Evolutionary conservation across 2,888 invertebrate genomes (phyloP).

Genomic region (Drosophila borborema): DNA sequence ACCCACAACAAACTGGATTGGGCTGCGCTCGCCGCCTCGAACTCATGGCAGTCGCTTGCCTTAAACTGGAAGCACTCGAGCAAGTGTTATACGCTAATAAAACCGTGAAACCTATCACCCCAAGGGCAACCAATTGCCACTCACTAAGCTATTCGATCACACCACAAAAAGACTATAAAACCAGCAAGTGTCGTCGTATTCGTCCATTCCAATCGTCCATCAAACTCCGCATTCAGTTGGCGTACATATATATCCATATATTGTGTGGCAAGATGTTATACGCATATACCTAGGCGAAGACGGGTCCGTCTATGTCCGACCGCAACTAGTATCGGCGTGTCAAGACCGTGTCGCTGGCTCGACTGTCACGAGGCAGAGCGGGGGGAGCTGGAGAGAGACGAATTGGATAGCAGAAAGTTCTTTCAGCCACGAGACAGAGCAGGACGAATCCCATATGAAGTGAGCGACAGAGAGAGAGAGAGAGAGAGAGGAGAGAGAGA

Average conservation of each 20-base stretch:
- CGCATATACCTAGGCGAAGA: not conserved
- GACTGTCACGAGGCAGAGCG: not conserved
- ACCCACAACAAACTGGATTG: not conserved
- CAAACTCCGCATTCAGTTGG: conserved; percentile 15
- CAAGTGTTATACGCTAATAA: conserved; percentile 5
- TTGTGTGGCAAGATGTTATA: not conserved
- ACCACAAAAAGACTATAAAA: not conserved
- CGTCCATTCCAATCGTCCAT: conserved; percentile 4
- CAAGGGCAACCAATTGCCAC: conserved; percentile 18
- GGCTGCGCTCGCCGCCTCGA: not conserved
- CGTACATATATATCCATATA: conserved; percentile 23
- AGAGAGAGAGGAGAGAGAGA: not conserved
- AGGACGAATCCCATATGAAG: not conserved
- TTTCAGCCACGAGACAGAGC: not conserved
- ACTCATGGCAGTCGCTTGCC: not conserved
- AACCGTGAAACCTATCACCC: not conserved
- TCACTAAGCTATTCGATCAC: conserved; percentile 14
- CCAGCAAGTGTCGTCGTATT: conserved; percentile 41
- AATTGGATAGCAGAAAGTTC: not conserved
- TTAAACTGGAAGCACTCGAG: conserved; percentile 25
- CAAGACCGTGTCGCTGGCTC: not conserved
- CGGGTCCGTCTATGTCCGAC: not conserved
- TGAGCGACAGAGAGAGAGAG: not conserved
- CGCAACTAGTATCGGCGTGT: not conserved
- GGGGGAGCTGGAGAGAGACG: not conserved